Evolutionary conservation across 2,797 vertebrate species (phyloP).

Genomic region (Chanos chanos): DNA sequence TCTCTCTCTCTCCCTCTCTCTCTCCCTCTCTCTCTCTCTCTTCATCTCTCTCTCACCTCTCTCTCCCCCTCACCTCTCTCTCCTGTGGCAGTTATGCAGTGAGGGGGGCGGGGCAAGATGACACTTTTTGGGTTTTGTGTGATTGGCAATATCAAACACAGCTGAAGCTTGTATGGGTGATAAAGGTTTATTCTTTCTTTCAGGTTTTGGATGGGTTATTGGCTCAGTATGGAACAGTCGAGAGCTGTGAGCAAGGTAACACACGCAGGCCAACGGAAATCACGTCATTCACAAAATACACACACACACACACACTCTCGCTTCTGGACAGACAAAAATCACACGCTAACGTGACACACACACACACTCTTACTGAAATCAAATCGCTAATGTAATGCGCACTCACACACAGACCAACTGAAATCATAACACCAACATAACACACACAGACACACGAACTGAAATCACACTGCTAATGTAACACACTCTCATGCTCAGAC

Average conservation of each 20-base stretch:
- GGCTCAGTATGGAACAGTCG: constrained; percentile 94
- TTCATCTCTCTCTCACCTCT: constrained; percentile 8
- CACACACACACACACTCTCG: not conserved
- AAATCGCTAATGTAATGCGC: no score
- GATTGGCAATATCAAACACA: constrained; percentile 51
- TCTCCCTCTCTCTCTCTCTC: not conserved
- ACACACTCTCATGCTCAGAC: constrained; percentile 14
- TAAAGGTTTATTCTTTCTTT: constrained; percentile 8
- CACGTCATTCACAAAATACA: not conserved
- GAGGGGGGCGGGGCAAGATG: constrained; percentile 64
- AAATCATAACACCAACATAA: no score
- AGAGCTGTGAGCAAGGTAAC: constrained; percentile 98
- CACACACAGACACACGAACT: not conserved
- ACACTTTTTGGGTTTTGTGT: constrained; percentile 66
- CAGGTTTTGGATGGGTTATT: constrained; percentile 95
- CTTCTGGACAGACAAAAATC: not conserved
- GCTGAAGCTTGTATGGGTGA: no score
- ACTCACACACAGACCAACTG: not conserved
- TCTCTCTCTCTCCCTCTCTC: not conserved
- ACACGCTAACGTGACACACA: not conserved
- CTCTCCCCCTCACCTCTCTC: constrained; percentile 38
- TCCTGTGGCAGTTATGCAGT: no score
- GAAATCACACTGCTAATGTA: not conserved
- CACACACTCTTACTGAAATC: no score
- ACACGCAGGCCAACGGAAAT: not conserved